These are phyloP conservation scores for Montipora capricornis DNA, from an alignment of 64 coral and sea anemone genomes.

Conservation along the genomic window DNA sequence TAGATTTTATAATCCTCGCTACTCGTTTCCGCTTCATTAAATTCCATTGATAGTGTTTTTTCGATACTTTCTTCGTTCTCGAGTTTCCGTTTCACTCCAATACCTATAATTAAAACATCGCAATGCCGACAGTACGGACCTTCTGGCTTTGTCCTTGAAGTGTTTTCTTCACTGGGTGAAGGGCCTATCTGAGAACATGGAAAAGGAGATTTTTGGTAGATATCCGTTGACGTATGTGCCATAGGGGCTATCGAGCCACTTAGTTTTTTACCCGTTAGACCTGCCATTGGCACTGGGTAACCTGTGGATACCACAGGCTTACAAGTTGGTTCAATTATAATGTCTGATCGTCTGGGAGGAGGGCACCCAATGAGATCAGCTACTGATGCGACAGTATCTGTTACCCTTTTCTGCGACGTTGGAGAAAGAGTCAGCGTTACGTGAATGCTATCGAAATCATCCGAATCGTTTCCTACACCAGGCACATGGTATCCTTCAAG, in stretches of 20 bases:
- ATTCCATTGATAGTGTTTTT: background rate
- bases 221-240: constrained; percentile 37
- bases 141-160: constrained; percentile 65
- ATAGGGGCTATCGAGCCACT: constrained; percentile 26
- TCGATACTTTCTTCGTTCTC: constrained; percentile 31
- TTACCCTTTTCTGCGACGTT: constrained; percentile 90
- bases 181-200: constrained; percentile 70
- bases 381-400: constrained; percentile 93
- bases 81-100: constrained; percentile 81
- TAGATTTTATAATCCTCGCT: constrained; percentile 79
- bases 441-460: constrained; percentile 93
- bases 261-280: constrained; percentile 1
- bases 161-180: constrained; percentile 38
- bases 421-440: constrained; percentile 95
- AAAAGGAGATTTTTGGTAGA: constrained; percentile 64
- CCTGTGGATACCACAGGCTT: constrained; percentile 52
- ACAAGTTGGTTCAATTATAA: constrained; percentile 89
- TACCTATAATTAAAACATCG: constrained; percentile 97
- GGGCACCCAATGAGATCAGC: constrained; percentile 93
- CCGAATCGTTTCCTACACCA: constrained; percentile 52
- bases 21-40: constrained; percentile 6
- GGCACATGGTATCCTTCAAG: constrained; percentile 13
- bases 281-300: background rate
- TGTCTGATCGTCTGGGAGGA: constrained; percentile 90
- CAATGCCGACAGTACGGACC: constrained; percentile 97